Percentiles rank a stretch among this genome's conserved stretches.
phyloP scores from a whole-genome alignment of 2,888 invertebrate genomes.

The Ichneumoninae sp. region DNA sequence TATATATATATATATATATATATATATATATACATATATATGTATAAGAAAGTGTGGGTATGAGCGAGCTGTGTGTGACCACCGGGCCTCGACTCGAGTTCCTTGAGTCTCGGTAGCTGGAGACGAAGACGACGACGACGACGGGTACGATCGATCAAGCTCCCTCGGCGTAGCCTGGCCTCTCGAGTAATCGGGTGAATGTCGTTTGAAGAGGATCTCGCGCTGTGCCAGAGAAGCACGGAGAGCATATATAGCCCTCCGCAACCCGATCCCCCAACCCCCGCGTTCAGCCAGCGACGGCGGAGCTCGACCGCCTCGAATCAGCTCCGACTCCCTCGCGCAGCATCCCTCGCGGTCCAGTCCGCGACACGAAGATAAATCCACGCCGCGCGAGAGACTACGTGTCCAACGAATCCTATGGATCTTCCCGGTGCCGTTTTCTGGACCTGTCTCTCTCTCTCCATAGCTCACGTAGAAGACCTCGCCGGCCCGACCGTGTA shows the following conservation, averaged over 20 bases:
- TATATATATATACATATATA: neutral
- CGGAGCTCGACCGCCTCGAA: slow-evolving; percentile 33
- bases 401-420: slow-evolving; percentile 42
- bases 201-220: slow-evolving; percentile 48
- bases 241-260: neutral
- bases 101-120: slow-evolving; percentile 19
- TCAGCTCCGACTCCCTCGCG: slow-evolving; percentile 23
- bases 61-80: neutral
- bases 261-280: slow-evolving; percentile 3
- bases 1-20: neutral
- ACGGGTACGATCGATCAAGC: slow-evolving; percentile 54
- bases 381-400: slow-evolving; percentile 44
- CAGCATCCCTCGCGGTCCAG: slow-evolving; percentile 13
- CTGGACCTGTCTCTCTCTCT: neutral
- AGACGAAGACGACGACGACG: slow-evolving; percentile 28
- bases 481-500: neutral
- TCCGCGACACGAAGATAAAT: slow-evolving; percentile 55
- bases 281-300: neutral
- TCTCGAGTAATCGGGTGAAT: slow-evolving; percentile 32
- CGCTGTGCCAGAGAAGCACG: neutral
- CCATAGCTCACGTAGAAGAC: slow-evolving; percentile 20
- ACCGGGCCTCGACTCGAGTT: slow-evolving; percentile 32
- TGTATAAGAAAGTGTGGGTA: neutral
- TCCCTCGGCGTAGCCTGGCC: slow-evolving; percentile 33
- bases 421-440: slow-evolving; percentile 15